These are phyloP conservation scores for Ficedula albicollis DNA, from an alignment of 2,797 vertebrate genomes.

Conservation along the genomic window DNA sequence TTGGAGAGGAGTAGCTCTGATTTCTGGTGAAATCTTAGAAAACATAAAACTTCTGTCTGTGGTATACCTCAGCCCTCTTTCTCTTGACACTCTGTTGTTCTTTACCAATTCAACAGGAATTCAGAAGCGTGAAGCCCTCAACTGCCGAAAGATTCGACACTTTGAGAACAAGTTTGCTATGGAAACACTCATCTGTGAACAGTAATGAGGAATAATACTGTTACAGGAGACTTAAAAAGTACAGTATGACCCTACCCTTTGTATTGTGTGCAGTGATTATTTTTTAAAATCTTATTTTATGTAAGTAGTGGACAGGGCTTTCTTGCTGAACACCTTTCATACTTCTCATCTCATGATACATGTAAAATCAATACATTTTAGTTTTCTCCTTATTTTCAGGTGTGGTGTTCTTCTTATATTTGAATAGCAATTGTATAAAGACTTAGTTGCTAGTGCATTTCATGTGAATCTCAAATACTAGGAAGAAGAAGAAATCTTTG, in stretches of 20 bases:
- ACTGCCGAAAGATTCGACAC: constrained; percentile 90
- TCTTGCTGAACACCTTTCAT: constrained; percentile 61
- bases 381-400: constrained; percentile 67
- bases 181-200: constrained; percentile 91
- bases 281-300: constrained; percentile 76
- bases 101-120: constrained; percentile 79
- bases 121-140: constrained; percentile 89
- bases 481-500: constrained; percentile 55
- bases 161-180: constrained; percentile 89
- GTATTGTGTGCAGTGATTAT: constrained; percentile 83
- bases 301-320: constrained; percentile 79
- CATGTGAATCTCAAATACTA: constrained; percentile 54
- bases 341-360: constrained; percentile 74
- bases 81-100: background rate
- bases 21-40: background rate
- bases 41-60: background rate
- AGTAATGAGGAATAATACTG: constrained; percentile 57
- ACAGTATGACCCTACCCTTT: constrained; percentile 71
- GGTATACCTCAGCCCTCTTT: background rate
- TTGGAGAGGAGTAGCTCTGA: background rate
- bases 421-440: constrained; percentile 71
- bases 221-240: constrained; percentile 52
- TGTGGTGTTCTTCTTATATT: constrained; percentile 76
- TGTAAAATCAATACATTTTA: constrained; percentile 66
- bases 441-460: constrained; percentile 68